phyloP scores from a whole-genome alignment of 2,113 vertebrate species.

The Thermophis baileyi region DNA sequence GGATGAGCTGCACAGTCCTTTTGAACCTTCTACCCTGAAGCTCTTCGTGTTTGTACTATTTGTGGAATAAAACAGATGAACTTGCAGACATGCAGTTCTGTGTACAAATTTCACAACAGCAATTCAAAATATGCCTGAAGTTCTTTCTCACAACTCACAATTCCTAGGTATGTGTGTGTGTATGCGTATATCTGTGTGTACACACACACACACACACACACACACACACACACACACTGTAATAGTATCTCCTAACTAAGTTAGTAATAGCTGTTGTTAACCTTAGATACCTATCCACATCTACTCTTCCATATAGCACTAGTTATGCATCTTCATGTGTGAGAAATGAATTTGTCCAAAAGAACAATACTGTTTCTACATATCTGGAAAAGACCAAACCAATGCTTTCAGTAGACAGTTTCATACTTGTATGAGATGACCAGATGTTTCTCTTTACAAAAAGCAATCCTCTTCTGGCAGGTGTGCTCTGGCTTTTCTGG shows the following conservation, averaged over 20 bases:
- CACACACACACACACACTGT: neutral
- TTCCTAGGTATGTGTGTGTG: neutral
- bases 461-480: neutral
- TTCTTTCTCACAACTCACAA: neutral
- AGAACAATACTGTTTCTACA: neutral
- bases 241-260: neutral
- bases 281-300: neutral
- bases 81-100: neutral
- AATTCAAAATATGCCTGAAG: neutral
- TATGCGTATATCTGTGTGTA: neutral
- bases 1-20: neutral
- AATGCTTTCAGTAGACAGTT: neutral
- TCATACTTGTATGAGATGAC: neutral
- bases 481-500: neutral
- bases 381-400: neutral
- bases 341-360: neutral
- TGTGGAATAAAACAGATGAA: neutral
- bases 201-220: no score
- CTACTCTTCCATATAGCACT: neutral
- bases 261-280: neutral
- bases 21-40: neutral
- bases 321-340: neutral
- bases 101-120: neutral
- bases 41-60: neutral
- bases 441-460: neutral